Evolutionary conservation across 2,113 vertebrate genomes (phyloP), one percentile per base, ranked within the genome.

Genomic region (Sminthopsis crassicaudata): DNA sequence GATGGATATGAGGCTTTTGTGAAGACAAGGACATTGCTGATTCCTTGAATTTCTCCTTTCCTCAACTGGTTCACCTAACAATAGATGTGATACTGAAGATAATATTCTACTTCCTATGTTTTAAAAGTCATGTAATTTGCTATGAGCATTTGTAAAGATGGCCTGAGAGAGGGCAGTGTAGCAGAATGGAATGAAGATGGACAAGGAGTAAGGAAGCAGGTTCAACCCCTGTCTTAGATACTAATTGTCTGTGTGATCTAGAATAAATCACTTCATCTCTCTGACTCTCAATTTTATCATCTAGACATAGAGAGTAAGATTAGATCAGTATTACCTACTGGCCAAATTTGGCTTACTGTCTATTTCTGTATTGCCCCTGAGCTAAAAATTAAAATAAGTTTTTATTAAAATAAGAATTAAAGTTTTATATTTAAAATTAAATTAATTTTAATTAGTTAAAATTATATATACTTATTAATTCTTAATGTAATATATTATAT

Each of bases 91-190:
- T 48, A 84, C 84, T 53, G 93, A 48, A 6, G 30, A 51, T 36
- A 89, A 89, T 14, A 94, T 27, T 48, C 8, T 7, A 2, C 50
- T 9, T 67, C 55, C 92, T 1, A 6, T 42, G 36, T 16, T n/a
- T 1, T 90, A 48, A 48, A 90, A 91, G 51, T 92, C 25, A 93
- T 52, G 92, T 89, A 53, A 55, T 95, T 50, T 91, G n/a, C 42
- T 9, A 57, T 90, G 52, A 93, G 91, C 57, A 14, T 96, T 30
- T 89, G 88, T 24, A 25, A 46, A 30, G 27, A 27, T 60, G 26
- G 53, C n/a, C n/a, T 48, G 55, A 12, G 54, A 7, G 14, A 16
- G 5, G 3, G 0, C 52, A 76, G 67, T 52, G 24, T 92, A 7
- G 2, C 22, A 51, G 8, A 22, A 12, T 53, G 12, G 57, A 42